Base-by-base conservation (phyloP, 2,888 invertebrate genomes). In the Trimorus sp. region DNA sequence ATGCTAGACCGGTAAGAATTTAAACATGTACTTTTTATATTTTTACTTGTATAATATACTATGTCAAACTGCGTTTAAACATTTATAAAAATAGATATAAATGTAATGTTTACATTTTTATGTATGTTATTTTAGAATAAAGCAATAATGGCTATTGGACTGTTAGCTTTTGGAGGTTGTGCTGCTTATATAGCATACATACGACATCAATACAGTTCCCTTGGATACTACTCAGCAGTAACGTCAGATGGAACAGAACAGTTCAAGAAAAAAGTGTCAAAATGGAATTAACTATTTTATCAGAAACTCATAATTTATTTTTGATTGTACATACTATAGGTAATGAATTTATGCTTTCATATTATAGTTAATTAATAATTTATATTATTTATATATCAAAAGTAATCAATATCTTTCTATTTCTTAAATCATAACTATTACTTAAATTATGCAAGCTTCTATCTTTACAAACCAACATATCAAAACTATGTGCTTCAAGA, bases 171-270 rank as follows among this genome's bases (percentile, higher is more conserved):
- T 88, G 93, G 95, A 12, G 92, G 95, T 14, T 96, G 96, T 85
- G 91, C 95, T 71, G 96, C 95, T 11, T 98, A 98, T 89, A 95
- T 98, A 79, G 93, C 95, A 4, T 98, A 98, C 88, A 97, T 98
- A 97, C 94, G 96, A 84, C 93, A 94, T 66, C 96, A 96, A 91
- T 96, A 96, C 90, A 96, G 96, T 92, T 93, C 93, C 37, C 93
- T 96, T 92, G 96, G 96, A 53, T 97, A 96, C 89, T 97, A 97
- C 92, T 93, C 96, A 38, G 96, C 97, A 0, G 92, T 97, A 15
- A 94, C 95, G 89, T 94, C 95, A 83, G 96, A 97, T 89, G 97
- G 97, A 6, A 94, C 94, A 86, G 95, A 96, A 92, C 93, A 94
- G 68, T 95, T 95, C 90, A 93, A 95, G 84, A 96, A 95, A 89